These are phyloP conservation scores for Nycticorax nycticorax DNA, from an alignment of 2,113 vertebrate genomes.

Conservation along the genomic window DNA sequence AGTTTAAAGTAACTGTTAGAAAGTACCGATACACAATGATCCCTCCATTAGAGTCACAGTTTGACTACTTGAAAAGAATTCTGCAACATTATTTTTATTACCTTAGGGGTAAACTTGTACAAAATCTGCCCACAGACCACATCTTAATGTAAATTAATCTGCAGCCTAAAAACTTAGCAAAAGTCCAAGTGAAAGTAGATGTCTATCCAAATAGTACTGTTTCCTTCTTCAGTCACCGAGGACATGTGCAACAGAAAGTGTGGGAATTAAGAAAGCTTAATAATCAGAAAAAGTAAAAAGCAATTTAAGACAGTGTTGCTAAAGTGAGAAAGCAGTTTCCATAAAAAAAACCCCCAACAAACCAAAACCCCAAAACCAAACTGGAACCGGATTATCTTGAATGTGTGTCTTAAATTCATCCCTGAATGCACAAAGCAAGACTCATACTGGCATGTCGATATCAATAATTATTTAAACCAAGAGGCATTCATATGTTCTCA, in stretches of 20 bases:
- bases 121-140: background rate
- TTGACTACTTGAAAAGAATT: background rate
- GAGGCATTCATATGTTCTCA: background rate
- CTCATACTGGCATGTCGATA: background rate
- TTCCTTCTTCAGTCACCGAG: background rate
- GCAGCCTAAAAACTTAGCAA: background rate
- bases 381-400: background rate
- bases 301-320: background rate
- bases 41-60: background rate
- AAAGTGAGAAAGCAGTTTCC: background rate
- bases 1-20: background rate
- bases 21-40: background rate
- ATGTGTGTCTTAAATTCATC: background rate
- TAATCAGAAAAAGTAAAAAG: background rate
- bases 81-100: background rate
- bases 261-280: background rate
- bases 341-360: background rate
- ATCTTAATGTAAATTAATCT: background rate
- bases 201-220: background rate
- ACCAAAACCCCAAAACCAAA: background rate
- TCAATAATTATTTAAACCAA: background rate
- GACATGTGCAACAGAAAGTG: background rate
- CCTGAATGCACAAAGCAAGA: background rate
- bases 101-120: background rate
- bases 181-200: background rate